Evolutionary conservation across 2,113 vertebrate species (phyloP).

Genomic region (Tyto alba): DNA sequence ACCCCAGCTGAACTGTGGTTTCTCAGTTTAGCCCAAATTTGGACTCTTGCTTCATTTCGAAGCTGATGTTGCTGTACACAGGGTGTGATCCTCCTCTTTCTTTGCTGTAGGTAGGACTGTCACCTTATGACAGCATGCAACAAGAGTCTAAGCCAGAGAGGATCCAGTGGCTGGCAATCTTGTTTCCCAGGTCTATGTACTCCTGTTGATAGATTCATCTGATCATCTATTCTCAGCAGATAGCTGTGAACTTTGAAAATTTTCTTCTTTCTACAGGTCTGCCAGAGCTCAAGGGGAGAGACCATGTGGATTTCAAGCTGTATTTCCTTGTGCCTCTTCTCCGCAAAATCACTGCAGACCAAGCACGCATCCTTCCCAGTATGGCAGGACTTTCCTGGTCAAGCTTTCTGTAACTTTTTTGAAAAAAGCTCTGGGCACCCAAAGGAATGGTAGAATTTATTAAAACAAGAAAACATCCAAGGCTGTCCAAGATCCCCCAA

Average conservation of each 20-base stretch:
- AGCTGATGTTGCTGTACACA: not conserved
- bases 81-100: not conserved
- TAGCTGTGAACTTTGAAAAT: not conserved
- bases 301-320: not conserved
- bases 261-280: not conserved
- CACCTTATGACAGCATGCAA: accelerated
- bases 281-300: not conserved
- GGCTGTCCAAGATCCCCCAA: not conserved
- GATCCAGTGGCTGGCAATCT: not conserved
- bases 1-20: not conserved
- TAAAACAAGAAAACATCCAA: not conserved
- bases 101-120: accelerated
- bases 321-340: not conserved
- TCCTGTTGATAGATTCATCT: not conserved
- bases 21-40: not conserved
- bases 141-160: not conserved
- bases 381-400: not conserved
- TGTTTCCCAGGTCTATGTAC: not conserved
- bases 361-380: not conserved
- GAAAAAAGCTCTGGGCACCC: not conserved
- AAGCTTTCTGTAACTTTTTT: not conserved
- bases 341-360: not conserved
- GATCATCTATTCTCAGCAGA: not conserved
- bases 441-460: not conserved
- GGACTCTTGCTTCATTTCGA: not conserved